A percentile compares a stretch with the other conserved stretches of the same genome.
Evolutionary conservation across 2,113 vertebrate genomes (phyloP).

Genomic region (Calyptomena viridis): DNA sequence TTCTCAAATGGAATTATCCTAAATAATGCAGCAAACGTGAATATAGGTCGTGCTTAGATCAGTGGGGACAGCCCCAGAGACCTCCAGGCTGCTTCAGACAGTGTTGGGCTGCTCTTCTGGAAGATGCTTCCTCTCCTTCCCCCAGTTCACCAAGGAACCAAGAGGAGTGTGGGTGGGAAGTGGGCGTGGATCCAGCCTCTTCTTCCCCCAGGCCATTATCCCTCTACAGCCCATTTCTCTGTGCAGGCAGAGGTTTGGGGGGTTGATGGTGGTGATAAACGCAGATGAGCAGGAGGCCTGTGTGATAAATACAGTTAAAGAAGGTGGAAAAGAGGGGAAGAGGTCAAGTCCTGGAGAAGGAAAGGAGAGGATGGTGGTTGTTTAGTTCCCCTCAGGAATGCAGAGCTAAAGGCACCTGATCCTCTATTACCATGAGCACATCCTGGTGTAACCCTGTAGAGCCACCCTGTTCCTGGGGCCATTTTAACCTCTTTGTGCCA

Average conservation of each 20-base stretch:
- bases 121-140: background rate
- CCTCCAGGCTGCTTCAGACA: background rate
- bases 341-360: background rate
- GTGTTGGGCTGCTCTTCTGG: background rate
- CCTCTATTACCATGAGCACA: rapidly evolving
- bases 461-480: background rate
- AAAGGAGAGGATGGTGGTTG: background rate
- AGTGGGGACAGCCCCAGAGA: background rate
- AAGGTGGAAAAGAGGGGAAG: background rate
- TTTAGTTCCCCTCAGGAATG: background rate
- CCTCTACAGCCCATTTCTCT: background rate
- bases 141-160: background rate
- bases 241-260: background rate
- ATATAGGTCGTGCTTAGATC: background rate
- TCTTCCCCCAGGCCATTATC: background rate
- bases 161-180: background rate
- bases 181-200: background rate
- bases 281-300: background rate
- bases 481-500: background rate
- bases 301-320: too few relatives aligned
- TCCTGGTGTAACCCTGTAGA: background rate
- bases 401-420: background rate
- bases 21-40: background rate
- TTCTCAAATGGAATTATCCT: background rate
- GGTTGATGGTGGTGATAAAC: background rate